Base-by-base conservation (phyloP, 2,888 invertebrate genomes). In the Eutolmus rufibarbis region DNA sequence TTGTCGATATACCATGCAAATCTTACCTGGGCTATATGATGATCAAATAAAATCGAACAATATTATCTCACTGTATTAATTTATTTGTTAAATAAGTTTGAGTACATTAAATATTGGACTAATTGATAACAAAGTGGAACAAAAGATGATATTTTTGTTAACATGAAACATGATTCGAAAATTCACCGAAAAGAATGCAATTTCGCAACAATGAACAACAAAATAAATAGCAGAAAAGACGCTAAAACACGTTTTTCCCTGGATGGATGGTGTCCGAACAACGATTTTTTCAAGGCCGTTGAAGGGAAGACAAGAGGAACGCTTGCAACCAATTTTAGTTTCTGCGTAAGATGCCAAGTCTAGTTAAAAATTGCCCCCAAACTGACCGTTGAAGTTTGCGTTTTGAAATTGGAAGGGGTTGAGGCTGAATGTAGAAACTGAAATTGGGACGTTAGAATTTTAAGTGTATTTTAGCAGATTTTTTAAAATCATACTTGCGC, bases 401-500 rank as follows among this genome's bases (percentile, higher is more conserved):
- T 91, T 91, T 90, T 92, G 91, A 90, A 90, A 90, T 89, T 94
- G 91, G 89, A 91, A 92, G 89, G 92, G 90, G 89, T 90, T 91
- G n/a, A 95, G 93, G 79, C 96, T 96, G 90, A 96, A 96, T 92
- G 97, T 96, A 87, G 97, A 92, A 9, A 97, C 96, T 90, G 97
- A 92, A 66, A 66, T 66, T 12, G 28, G 2, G 23, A 28, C 0
- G 2, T 66, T 66, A 28, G 4, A 66, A 66, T 7, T 66, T 19
- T 19, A 66, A 2, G 56, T 19, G 19, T 19, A 19, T 23, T 66
- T 66, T 51, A 19, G 5, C 28, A 8, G 40, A 0, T 40, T 12
- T 12, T 66, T 23, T 19, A 7, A 66, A 40, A 90, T 90, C 23
- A 28, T 74, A 85, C 85, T 46, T 86, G 57, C 31, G 91, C 95